Evolutionary conservation across 2,888 invertebrate genomes (phyloP).

Genomic region (Lasius fuliginosus): DNA sequence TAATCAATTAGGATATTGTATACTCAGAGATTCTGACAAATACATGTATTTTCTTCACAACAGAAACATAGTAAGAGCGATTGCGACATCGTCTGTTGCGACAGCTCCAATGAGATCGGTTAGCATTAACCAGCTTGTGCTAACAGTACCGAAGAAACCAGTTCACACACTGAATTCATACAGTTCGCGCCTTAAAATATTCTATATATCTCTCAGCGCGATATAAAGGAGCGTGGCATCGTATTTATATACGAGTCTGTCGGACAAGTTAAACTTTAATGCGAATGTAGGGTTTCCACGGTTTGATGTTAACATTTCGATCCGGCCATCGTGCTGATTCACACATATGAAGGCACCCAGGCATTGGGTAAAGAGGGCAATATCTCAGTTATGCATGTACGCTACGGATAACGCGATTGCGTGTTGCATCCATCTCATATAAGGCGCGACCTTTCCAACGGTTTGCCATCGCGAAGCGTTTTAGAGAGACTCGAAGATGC

Average conservation of each 20-base stretch:
- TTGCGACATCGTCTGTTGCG: constrained; percentile 30
- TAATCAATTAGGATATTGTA: not conserved
- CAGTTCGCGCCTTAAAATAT: constrained; percentile 19
- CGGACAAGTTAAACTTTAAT: constrained; percentile 67
- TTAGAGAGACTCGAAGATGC: constrained; percentile 49
- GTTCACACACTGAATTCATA: constrained; percentile 45
- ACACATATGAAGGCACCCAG: constrained; percentile 37
- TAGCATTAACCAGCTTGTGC: constrained; percentile 32
- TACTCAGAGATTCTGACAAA: not conserved
- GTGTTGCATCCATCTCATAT: constrained; percentile 52
- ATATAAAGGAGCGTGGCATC: constrained; percentile 33
- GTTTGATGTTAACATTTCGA: constrained; percentile 65
- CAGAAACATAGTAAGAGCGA: not conserved
- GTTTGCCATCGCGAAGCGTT: constrained; percentile 27
- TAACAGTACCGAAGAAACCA: constrained; percentile 30
- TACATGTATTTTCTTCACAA: not conserved
- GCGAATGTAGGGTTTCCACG: constrained; percentile 53
- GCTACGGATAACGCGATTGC: constrained; percentile 59
- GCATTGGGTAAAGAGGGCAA: constrained; percentile 52
- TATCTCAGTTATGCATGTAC: constrained; percentile 50
- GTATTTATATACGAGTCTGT: constrained; percentile 40
- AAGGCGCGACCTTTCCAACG: constrained; percentile 41
- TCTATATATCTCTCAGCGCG: not conserved
- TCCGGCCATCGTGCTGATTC: constrained; percentile 43
- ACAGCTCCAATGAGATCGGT: constrained; percentile 12